These are phyloP conservation scores for Meloe dianella DNA, from an alignment of 2,888 invertebrate species.

Conservation along the genomic window DNA sequence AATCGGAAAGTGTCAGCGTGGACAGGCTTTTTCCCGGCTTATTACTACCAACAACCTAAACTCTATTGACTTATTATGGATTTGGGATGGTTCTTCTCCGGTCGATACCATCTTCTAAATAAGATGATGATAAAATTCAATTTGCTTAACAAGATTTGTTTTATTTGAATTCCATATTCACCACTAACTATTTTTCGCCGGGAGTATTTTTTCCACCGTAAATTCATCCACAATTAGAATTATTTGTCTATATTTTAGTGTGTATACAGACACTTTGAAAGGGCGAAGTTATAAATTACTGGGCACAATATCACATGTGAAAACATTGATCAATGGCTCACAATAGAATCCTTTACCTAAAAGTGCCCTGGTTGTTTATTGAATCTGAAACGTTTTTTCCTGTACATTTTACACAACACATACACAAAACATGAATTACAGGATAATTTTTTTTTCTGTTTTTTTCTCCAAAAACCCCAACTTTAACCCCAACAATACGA, in stretches of 20 bases:
- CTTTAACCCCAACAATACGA: slow-evolving; percentile 19
- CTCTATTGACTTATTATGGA: not conserved
- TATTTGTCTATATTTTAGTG: slow-evolving; percentile 50
- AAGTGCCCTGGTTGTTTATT: slow-evolving; percentile 40
- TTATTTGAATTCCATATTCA: not conserved
- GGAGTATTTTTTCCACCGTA: not conserved
- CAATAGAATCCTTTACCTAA: slow-evolving; percentile 42
- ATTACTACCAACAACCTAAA: not conserved
- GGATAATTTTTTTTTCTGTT: slow-evolving; percentile 1
- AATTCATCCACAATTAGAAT: slow-evolving; percentile 38
- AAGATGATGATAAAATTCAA: not conserved
- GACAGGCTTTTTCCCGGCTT: not conserved
- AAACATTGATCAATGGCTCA: slow-evolving; percentile 51
- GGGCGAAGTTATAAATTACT: slow-evolving; percentile 45
- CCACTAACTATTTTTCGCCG: not conserved
- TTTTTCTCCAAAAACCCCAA: not conserved
- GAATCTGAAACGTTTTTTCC: slow-evolving; percentile 33
- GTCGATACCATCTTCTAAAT: not conserved
- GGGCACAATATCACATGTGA: slow-evolving; percentile 49
- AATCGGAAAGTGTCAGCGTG: not conserved
- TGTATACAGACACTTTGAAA: slow-evolving; percentile 47
- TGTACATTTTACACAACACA: slow-evolving; percentile 19
- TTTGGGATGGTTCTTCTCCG: not conserved
- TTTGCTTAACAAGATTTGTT: not conserved
- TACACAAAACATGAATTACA: slow-evolving; percentile 26